Conservation (phyloP, 1,140 invertebrate genomes). For the Bombus fervidus region DNA sequence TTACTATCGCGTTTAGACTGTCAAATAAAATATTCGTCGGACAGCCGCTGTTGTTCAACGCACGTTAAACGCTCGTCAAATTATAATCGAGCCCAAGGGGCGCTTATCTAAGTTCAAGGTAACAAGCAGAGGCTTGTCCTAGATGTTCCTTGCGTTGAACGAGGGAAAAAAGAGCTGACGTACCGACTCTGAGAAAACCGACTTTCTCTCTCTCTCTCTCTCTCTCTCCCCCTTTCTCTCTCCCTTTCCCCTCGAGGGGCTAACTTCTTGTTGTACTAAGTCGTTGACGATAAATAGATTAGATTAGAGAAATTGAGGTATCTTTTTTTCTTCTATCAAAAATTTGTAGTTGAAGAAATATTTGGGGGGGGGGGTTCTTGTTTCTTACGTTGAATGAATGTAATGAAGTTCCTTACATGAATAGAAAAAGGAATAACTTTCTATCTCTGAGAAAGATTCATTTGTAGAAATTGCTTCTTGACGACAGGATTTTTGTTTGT, state of each 20-base stretch:
- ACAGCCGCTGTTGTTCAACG: not conserved
- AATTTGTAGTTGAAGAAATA: not conserved
- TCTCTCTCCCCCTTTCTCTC: no score
- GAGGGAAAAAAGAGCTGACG: not conserved
- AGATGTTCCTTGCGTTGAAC: not conserved
- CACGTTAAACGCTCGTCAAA: not conserved
- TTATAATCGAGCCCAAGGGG: not conserved
- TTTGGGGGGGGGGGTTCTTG: no score
- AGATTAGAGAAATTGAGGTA: not conserved
- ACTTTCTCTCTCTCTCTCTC: no score
- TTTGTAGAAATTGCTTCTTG: no score
- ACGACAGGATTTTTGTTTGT: no score
- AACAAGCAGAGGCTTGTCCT: not conserved
- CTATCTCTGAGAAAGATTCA: no score
- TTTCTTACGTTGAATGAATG: no score
- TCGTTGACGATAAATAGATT: not conserved
- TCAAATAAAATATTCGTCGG: conserved; percentile 46
- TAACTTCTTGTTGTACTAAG: not conserved
- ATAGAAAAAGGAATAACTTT: no score
- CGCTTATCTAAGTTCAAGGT: conserved; percentile 49
- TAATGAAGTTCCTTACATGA: no score
- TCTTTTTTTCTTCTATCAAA: not conserved
- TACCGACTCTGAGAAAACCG: not conserved
- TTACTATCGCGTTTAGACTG: conserved; percentile 43
- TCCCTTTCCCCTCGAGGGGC: not conserved